Evolutionary conservation across 2,888 invertebrate species (phyloP).

Genomic region (Caenorhabditis becei): DNA sequence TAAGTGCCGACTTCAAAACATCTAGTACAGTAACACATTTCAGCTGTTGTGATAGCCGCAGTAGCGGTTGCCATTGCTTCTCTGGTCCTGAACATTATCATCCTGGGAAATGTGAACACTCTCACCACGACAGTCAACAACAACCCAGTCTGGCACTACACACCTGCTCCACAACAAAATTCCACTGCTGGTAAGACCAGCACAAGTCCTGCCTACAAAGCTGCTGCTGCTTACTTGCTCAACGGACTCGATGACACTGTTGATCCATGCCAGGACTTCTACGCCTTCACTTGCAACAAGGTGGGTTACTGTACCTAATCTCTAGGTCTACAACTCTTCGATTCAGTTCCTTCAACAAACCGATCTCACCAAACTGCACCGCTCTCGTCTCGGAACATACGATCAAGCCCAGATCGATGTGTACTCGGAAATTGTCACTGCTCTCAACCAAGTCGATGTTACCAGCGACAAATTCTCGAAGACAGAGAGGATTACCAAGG

Average conservation of each 20-base stretch:
- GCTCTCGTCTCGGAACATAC: conserved; percentile 72
- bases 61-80: conserved; percentile 69
- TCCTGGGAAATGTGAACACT: conserved; percentile 65
- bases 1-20: no score
- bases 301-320: conserved; percentile 12
- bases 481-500: conserved; percentile 73
- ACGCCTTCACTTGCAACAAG: conserved; percentile 71
- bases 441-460: conserved; percentile 60
- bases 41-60: conserved; percentile 61
- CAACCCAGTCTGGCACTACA: conserved; percentile 52
- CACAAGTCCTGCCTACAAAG: conserved; percentile 33
- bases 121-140: conserved; percentile 57
- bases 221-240: conserved; percentile 64
- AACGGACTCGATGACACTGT: conserved; percentile 73
- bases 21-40: no score
- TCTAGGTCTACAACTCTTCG: background rate
- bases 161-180: conserved; percentile 54
- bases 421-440: conserved; percentile 65
- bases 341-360: conserved; percentile 62
- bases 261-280: conserved; percentile 77
- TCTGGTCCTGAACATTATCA: conserved; percentile 71
- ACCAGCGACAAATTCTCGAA: conserved; percentile 45
- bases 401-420: conserved; percentile 74
- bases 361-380: conserved; percentile 43
- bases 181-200: conserved; percentile 40